Evolutionary conservation across 2,888 invertebrate species (phyloP).

Genomic region (Ormia ochracea): DNA sequence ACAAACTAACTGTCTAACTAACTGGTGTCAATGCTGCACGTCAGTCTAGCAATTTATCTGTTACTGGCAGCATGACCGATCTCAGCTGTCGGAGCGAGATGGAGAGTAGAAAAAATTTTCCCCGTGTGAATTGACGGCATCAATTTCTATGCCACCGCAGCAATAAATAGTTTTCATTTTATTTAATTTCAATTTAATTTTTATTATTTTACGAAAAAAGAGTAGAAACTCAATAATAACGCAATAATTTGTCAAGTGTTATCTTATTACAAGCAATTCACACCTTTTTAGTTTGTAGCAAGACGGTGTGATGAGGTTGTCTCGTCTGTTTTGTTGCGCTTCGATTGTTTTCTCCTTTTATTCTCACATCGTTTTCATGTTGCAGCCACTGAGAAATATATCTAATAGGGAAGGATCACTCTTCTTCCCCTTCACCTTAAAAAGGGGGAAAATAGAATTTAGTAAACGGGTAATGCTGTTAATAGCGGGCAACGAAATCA

Average conservation of each 20-base stretch:
- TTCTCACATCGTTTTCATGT: conserved; percentile 25
- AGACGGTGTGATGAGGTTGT: conserved; percentile 32
- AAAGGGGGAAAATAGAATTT: too few relatives aligned
- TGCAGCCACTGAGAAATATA: conserved; percentile 15
- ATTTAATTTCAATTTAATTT: background rate
- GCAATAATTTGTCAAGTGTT: conserved; percentile 65
- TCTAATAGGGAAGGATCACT: background rate
- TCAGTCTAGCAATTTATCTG: conserved; percentile 12
- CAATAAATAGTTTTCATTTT: conserved; percentile 5
- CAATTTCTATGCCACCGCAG: conserved; percentile 53
- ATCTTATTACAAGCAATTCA: conserved; percentile 62
- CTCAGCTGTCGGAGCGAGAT: background rate
- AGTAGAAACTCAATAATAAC: conserved; percentile 49
- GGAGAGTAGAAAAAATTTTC: background rate
- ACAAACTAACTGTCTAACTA: background rate
- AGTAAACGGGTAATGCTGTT: too few relatives aligned
- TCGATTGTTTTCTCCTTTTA: conserved; percentile 7
- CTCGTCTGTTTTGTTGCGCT: conserved; percentile 4
- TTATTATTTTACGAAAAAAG: background rate
- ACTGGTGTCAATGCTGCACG: conserved; percentile 22
- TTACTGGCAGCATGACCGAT: conserved; percentile 8
- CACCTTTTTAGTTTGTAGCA: conserved; percentile 59
- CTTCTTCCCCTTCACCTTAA: background rate
- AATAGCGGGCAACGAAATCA: too few relatives aligned
- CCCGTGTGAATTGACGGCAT: conserved; percentile 37